Percentiles rank a stretch among this genome's conserved stretches.
Evolutionary conservation across 2,888 invertebrate genomes (phyloP).

Genomic region (Ethmia dodecea): DNA sequence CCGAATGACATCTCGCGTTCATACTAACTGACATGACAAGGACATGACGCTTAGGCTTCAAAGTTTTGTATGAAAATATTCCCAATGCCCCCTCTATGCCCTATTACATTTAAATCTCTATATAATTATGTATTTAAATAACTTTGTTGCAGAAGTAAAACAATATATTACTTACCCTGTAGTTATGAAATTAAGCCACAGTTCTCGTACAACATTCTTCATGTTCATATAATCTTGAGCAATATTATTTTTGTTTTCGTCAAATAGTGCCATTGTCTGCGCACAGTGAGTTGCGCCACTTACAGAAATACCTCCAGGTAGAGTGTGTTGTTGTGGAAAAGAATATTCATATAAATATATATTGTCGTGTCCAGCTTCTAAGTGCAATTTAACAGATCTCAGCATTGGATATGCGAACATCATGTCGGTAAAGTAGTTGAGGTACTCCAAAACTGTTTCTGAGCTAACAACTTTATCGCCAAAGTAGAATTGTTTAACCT

Average conservation of each 20-base stretch:
- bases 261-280: constrained; percentile 28
- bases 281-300: constrained; percentile 32
- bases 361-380: constrained; percentile 27
- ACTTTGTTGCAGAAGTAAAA: too few relatives aligned
- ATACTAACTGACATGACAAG: too few relatives aligned
- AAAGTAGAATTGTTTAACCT: constrained; percentile 36
- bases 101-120: too few relatives aligned
- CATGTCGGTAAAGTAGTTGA: constrained; percentile 35
- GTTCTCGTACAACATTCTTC: constrained; percentile 23
- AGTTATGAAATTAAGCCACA: constrained; percentile 40
- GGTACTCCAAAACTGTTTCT: constrained; percentile 25
- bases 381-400: constrained; percentile 25
- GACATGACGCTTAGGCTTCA: too few relatives aligned
- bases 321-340: constrained; percentile 14
- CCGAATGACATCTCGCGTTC: too few relatives aligned
- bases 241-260: constrained; percentile 18
- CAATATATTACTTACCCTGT: constrained; percentile 36
- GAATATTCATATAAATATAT: constrained; percentile 36
- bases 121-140: too few relatives aligned
- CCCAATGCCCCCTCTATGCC: too few relatives aligned
- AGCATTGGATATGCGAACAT: constrained; percentile 25
- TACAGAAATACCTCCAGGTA: not conserved
- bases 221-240: constrained; percentile 19
- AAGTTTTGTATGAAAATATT: too few relatives aligned
- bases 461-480: constrained; percentile 23